Base-by-base conservation (phyloP, 2,888 invertebrate genomes). In the Apotomis turbidana region DNA sequence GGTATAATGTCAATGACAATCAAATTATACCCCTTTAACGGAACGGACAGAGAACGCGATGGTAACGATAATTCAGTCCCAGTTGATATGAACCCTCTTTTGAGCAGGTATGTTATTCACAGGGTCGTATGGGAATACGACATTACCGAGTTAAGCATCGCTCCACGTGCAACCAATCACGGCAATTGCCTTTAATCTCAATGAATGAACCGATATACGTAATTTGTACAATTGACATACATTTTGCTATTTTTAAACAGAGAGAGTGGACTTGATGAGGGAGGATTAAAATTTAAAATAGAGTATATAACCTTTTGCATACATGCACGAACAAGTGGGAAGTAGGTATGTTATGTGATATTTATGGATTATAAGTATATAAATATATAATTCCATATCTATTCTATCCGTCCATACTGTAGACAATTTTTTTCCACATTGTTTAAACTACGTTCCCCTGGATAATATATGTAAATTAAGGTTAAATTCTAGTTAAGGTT, bases 121-220 rank as follows among this genome's bases (percentile, higher is more conserved):
- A 2, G 27, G 27, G 27, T 27, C 27, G 27, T 27, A 27, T 27
- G 27, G 27, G 27, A 2, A 68, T 60, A 55, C 44, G 36, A 46
- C 27, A 52, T 69, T 54, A 55, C 54, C 59, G 58, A 44, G 54
- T 54, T 69, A 69, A 64, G 64, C 58, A 61, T 69, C 70, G 77
- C 75, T 85, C 83, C 89, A 89, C 90, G 89, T 85, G 90, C 83
- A 83, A 82, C 81, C 76, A 83, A 88, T 89, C 80, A 82, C 71
- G 74, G 66, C 73, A 69, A 73, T 76, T 78, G 82, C 82, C 82
- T 83, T 83, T 82, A 75, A 77, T 67, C 55, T 72, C 72, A 58
- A 71, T 72, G 74, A 69, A 75, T 74, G 49, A 71, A 55, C n/a
- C 57, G 10, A 3, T 5, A 13, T 59, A 59, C 70, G 54, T 58